Conservation (phyloP, 64 coral and sea anemone species). For the Catalaphyllia jardinei region DNA sequence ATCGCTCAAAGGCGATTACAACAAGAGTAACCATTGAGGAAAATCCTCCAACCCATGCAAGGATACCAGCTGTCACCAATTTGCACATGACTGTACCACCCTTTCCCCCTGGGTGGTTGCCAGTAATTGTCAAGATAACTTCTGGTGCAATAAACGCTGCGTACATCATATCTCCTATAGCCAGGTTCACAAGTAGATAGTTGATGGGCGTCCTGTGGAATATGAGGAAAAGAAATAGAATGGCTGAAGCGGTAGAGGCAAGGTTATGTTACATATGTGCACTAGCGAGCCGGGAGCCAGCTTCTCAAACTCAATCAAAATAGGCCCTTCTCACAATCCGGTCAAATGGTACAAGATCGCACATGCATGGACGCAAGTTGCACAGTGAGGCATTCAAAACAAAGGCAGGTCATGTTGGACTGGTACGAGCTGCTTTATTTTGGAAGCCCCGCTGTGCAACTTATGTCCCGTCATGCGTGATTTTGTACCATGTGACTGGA, state of each 20-base stretch:
- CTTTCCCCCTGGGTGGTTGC: not conserved
- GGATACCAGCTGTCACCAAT: not conserved
- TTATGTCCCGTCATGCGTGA: no score
- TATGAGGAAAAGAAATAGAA: not conserved
- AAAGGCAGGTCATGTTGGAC: no score
- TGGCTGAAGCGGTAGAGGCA: not conserved
- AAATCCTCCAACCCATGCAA: not conserved
- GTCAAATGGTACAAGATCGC: no score
- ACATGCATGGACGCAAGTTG: no score
- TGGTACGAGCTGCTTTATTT: no score
- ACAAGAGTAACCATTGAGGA: not conserved
- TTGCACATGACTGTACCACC: not conserved
- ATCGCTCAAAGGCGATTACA: slow-evolving; percentile 2
- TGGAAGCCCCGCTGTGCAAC: no score
- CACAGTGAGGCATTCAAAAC: no score
- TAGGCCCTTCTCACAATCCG: no score
- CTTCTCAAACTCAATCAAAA: no score
- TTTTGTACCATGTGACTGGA: no score
- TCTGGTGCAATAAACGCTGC: not conserved
- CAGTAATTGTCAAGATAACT: not conserved
- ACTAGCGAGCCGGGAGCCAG: no score
- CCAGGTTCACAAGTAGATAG: not conserved
- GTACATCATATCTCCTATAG: not conserved
- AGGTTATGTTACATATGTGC: no score
- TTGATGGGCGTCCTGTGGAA: not conserved